Evolutionary conservation across 1,140 invertebrate genomes (phyloP).

Genomic region (Protaetia brevitarsis): DNA sequence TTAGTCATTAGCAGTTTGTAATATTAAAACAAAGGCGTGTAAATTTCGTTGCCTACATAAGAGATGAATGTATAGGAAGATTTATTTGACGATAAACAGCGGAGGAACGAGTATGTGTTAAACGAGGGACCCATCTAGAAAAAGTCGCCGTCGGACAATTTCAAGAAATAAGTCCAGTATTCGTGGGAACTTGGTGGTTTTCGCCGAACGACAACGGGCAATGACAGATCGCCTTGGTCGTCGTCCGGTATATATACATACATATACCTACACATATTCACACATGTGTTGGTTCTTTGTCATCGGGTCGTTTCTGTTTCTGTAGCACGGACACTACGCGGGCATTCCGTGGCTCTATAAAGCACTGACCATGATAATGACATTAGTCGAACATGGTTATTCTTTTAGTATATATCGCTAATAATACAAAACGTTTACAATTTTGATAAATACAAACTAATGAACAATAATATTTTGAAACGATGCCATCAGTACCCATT

Average conservation of each 20-base stretch:
- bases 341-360: constrained; percentile 22
- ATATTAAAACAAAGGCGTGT: constrained; percentile 16
- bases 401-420: constrained; percentile 32
- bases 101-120: neutral
- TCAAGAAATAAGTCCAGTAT: constrained; percentile 33
- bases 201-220: constrained; percentile 37
- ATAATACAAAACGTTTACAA: neutral
- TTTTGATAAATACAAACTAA: constrained; percentile 10
- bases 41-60: constrained; percentile 1
- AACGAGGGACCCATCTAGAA: constrained; percentile 3
- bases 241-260: neutral
- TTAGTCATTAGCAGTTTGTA: constrained; percentile 5
- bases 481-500: neutral
- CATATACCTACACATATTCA: neutral
- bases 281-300: neutral
- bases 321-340: neutral
- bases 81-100: constrained; percentile 11
- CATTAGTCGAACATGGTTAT: constrained; percentile 37
- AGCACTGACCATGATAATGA: constrained; percentile 29
- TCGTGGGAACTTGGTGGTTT: constrained; percentile 35
- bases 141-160: constrained; percentile 25
- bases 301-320: neutral
- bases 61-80: constrained; percentile 1
- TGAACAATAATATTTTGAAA: neutral
- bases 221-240: constrained; percentile 40